These are phyloP conservation scores for Anticlea derivata DNA, from an alignment of 2,888 invertebrate species.

Conservation along the genomic window DNA sequence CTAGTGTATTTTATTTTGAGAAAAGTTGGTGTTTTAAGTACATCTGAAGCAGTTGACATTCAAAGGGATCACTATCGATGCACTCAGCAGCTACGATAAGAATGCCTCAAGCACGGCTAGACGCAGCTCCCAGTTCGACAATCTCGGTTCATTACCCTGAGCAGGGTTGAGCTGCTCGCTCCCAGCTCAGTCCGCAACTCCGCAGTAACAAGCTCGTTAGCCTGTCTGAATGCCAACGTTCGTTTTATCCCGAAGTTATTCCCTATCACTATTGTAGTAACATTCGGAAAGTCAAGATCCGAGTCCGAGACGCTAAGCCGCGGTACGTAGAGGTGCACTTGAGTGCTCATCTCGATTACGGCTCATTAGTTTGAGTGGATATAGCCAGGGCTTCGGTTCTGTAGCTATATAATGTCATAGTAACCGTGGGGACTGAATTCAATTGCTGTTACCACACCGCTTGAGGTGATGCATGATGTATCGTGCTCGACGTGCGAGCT, in stretches of 20 bases:
- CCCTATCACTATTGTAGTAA: constrained; percentile 44
- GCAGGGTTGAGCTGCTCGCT: constrained; percentile 35
- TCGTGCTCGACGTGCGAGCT: constrained; percentile 13
- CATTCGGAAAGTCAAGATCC: constrained; percentile 31
- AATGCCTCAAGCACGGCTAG: constrained; percentile 27
- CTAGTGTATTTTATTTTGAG: constrained; percentile 34
- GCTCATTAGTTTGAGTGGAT: constrained; percentile 42
- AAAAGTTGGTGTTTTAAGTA: constrained; percentile 36
- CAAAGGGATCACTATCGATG: not conserved
- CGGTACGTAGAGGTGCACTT: constrained; percentile 36
- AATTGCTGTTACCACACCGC: constrained; percentile 26
- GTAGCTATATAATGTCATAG: constrained; percentile 18
- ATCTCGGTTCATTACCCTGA: constrained; percentile 51
- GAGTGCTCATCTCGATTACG: constrained; percentile 45
- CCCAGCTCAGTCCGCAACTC: constrained; percentile 36
- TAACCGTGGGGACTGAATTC: constrained; percentile 22
- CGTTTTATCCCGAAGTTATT: constrained; percentile 40
- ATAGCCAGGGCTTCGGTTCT: constrained; percentile 30
- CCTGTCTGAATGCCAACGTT: constrained; percentile 39
- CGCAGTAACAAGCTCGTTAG: constrained; percentile 54
- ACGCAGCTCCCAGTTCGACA: constrained; percentile 32
- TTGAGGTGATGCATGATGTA: constrained; percentile 16
- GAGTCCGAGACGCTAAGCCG: constrained; percentile 28
- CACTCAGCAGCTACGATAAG: not conserved
- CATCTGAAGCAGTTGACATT: constrained; percentile 20